Percentiles rank a stretch among this genome's conserved stretches.
Evolutionary conservation across 2,113 vertebrate species (phyloP).

Genomic region (Grammomys dolichurus): DNA sequence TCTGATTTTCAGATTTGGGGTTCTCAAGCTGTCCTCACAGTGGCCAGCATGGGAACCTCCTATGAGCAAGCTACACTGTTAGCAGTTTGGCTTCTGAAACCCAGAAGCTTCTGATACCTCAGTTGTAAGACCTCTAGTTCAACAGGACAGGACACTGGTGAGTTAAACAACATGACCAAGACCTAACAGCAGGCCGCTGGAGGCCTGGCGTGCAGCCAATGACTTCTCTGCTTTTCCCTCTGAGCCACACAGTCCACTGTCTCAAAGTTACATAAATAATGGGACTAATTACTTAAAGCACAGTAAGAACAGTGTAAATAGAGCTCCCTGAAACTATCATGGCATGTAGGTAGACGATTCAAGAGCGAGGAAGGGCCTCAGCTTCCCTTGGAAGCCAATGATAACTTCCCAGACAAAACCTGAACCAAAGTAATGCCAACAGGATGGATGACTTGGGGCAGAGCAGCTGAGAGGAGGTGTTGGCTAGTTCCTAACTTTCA

Average conservation of each 20-base stretch:
- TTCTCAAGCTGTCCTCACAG: neutral
- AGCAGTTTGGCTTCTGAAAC: neutral
- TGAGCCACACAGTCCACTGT: neutral
- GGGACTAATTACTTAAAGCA: neutral
- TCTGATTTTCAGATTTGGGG: neutral
- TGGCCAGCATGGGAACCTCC: neutral
- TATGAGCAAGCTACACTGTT: neutral
- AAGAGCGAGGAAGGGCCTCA: neutral
- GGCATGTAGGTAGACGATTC: too few species aligned
- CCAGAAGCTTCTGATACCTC: neutral
- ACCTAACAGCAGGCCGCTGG: too few species aligned
- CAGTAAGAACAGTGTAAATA: accelerated
- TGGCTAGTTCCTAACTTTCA: neutral
- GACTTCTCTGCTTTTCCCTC: neutral
- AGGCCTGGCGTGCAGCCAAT: neutral
- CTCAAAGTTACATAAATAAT: neutral
- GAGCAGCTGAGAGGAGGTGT: neutral
- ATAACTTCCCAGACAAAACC: neutral
- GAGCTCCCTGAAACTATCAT: neutral
- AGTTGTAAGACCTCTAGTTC: neutral
- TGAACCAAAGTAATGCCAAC: neutral
- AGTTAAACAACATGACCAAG: neutral
- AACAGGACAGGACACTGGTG: neutral
- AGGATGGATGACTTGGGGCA: neutral
- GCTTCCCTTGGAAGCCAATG: neutral